Conservation (phyloP, 1,140 invertebrate genomes). For the Caenorhabditis briggsae region DNA sequence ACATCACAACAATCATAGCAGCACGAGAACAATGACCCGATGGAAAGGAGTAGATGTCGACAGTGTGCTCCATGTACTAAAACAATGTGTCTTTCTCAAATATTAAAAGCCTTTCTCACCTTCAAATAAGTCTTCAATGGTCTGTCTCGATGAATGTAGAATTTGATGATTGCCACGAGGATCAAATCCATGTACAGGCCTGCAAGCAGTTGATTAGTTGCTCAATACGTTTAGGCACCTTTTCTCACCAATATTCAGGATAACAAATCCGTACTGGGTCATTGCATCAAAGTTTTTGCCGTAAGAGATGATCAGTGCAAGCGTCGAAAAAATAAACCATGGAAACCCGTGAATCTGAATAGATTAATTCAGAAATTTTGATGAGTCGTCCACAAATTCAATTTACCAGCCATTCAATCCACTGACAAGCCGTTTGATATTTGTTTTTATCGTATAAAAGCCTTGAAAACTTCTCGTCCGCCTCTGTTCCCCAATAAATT, state of each 20-base stretch:
- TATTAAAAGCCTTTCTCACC: slow-evolving; percentile 75
- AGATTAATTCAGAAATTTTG: not conserved
- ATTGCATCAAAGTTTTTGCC: slow-evolving; percentile 57
- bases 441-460: slow-evolving; percentile 11
- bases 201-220: slow-evolving; percentile 79
- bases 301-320: slow-evolving; percentile 45
- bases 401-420: not conserved
- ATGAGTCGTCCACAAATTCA: too few species aligned
- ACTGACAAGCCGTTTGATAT: slow-evolving; percentile 20
- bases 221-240: not conserved
- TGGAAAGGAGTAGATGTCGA: slow-evolving; percentile 94
- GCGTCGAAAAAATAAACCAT: slow-evolving; percentile 63
- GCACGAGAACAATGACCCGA: slow-evolving; percentile 94
- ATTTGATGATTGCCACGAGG: slow-evolving; percentile 87
- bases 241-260: slow-evolving; percentile 66
- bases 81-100: slow-evolving; percentile 58
- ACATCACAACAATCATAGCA: slow-evolving; percentile 82
- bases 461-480: slow-evolving; percentile 15
- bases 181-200: slow-evolving; percentile 89
- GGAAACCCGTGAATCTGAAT: slow-evolving; percentile 69
- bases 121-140: slow-evolving; percentile 82
- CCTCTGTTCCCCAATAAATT: slow-evolving; percentile 6
- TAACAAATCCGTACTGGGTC: slow-evolving; percentile 57
- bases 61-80: slow-evolving; percentile 82
- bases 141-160: slow-evolving; percentile 84